Evolutionary conservation across 2,888 invertebrate genomes (phyloP).

Genomic region (Tenthredo notha): DNA sequence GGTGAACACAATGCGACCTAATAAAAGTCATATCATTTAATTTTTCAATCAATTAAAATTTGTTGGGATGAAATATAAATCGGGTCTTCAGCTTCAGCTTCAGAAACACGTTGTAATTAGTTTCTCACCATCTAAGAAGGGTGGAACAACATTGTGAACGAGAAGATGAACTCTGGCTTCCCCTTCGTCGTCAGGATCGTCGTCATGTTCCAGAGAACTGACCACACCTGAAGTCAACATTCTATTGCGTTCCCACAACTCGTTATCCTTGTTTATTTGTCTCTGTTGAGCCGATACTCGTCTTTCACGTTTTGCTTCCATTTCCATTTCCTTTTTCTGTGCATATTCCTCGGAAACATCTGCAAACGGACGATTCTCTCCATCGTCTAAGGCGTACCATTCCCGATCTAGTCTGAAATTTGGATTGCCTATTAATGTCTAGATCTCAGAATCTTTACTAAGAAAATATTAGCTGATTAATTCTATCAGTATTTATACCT

Average conservation of each 20-base stretch:
- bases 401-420: slow-evolving; percentile 90
- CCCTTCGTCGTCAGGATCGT: slow-evolving; percentile 97
- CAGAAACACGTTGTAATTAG: not conserved
- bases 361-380: slow-evolving; percentile 95
- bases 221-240: slow-evolving; percentile 98
- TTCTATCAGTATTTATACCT: slow-evolving; percentile 59
- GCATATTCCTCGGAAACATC: slow-evolving; percentile 95
- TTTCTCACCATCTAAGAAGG: slow-evolving; percentile 93
- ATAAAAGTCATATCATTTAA: slow-evolving; percentile 45
- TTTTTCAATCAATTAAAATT: not conserved
- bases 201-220: slow-evolving; percentile 91
- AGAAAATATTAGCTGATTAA: not conserved
- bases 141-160: slow-evolving; percentile 99
- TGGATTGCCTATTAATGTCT: not conserved
- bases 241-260: slow-evolving; percentile 98
- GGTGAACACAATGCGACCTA: slow-evolving; percentile 95
- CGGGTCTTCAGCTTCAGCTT: not conserved
- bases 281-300: slow-evolving; percentile 97
- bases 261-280: slow-evolving; percentile 99
- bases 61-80: not conserved
- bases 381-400: slow-evolving; percentile 98
- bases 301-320: slow-evolving; percentile 94
- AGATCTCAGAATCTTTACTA: too few relatives aligned
- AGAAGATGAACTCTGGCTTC: slow-evolving; percentile 96
- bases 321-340: slow-evolving; percentile 94